These are phyloP conservation scores for Drosophila barbarae DNA, from an alignment of 2,888 invertebrate species.

Conservation along the genomic window DNA sequence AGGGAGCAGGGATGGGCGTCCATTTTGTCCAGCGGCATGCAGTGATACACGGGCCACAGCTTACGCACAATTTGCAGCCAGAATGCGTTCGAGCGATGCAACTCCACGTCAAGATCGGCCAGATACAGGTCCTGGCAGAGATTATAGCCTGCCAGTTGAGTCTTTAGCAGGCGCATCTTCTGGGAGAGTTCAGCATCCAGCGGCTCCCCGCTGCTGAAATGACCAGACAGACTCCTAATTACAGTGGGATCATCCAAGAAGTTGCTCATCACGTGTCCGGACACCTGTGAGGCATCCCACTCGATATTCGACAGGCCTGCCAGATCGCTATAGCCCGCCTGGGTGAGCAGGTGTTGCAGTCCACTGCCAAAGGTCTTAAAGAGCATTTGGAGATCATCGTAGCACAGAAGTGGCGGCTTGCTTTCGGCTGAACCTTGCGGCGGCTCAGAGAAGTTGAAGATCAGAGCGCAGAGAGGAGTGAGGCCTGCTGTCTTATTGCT, in stretches of 20 bases:
- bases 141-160: conserved; percentile 89
- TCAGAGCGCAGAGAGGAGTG: conserved; percentile 88
- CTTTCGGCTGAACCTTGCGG: conserved; percentile 80
- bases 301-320: conserved; percentile 93
- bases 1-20: conserved; percentile 94
- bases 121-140: conserved; percentile 90
- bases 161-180: conserved; percentile 83
- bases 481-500: conserved; percentile 84
- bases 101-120: conserved; percentile 89
- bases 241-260: conserved; percentile 86
- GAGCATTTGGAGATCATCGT: conserved; percentile 87
- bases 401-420: conserved; percentile 86
- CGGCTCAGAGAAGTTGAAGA: conserved; percentile 86
- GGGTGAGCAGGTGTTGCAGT: conserved; percentile 91
- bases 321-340: conserved; percentile 89
- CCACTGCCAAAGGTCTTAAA: conserved; percentile 94
- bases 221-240: conserved; percentile 85
- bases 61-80: conserved; percentile 90
- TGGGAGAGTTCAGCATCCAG: conserved; percentile 85
- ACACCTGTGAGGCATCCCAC: conserved; percentile 94
- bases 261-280: conserved; percentile 89
- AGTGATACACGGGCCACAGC: conserved; percentile 90
- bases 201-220: conserved; percentile 87
- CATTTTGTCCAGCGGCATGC: conserved; percentile 86
- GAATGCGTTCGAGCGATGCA: conserved; percentile 87